These are phyloP conservation scores for Apteryx mantelli DNA, from an alignment of 2,113 vertebrate genomes.

Conservation along the genomic window DNA sequence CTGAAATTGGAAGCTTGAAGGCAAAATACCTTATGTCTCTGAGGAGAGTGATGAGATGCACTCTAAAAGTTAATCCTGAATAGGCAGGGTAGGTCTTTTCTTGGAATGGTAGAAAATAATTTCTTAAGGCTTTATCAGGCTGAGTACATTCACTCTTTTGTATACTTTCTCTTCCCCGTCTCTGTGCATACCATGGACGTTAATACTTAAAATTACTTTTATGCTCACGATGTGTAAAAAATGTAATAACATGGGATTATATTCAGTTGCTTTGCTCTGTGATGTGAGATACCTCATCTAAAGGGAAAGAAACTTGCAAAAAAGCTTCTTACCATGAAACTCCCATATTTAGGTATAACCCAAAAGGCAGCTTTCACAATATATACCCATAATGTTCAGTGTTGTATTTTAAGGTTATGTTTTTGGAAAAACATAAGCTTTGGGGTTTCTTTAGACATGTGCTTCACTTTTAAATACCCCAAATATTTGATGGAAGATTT, in stretches of 20 bases:
- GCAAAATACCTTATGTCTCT: not conserved
- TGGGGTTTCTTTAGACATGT: not conserved
- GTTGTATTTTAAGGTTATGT: not conserved
- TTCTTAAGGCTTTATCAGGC: not conserved
- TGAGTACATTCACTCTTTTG: not conserved
- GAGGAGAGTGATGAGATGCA: not conserved
- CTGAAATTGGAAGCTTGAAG: not conserved
- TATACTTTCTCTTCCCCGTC: not conserved
- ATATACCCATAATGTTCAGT: not conserved
- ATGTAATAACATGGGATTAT: not conserved
- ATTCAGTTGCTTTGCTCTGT: not conserved
- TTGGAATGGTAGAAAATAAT: not conserved
- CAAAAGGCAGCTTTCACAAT: not conserved
- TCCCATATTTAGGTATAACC: fast-evolving
- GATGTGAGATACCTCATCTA: not conserved
- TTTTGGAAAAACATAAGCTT: not conserved
- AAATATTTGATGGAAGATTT: not conserved
- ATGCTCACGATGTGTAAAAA: not conserved
- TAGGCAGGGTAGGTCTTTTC: not conserved
- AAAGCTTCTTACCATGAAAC: not conserved
- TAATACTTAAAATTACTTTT: not conserved
- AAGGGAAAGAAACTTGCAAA: not conserved
- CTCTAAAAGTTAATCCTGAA: not conserved
- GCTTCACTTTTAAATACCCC: not conserved
- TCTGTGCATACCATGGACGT: not conserved